These are phyloP conservation scores for Drosophila mojavensis DNA, from an alignment of 1,140 invertebrate genomes.

Conservation along the genomic window DNA sequence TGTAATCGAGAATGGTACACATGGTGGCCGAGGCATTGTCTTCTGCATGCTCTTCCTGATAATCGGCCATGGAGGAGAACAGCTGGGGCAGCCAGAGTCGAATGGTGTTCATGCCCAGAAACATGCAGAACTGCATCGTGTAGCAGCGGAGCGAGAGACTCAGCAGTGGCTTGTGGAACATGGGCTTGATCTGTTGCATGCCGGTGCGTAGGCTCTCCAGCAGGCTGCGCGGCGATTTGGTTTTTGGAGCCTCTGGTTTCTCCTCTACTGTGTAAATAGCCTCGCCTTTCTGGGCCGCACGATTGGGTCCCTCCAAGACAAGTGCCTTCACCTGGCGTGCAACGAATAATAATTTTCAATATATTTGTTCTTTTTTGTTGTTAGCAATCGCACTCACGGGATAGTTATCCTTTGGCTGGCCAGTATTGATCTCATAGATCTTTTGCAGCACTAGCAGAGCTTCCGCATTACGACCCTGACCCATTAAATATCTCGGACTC, in stretches of 20 bases:
- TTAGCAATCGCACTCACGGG: slow-evolving; percentile 85
- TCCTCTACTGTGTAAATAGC: slow-evolving; percentile 70
- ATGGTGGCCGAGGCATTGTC: slow-evolving; percentile 56
- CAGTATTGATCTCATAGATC: slow-evolving; percentile 85
- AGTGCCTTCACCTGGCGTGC: slow-evolving; percentile 60
- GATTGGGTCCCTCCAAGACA: slow-evolving; percentile 66
- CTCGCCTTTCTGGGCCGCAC: slow-evolving; percentile 52
- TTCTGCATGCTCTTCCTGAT: slow-evolving; percentile 36
- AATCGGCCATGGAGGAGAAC: slow-evolving; percentile 80
- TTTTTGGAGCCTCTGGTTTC: slow-evolving; percentile 36
- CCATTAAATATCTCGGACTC: slow-evolving; percentile 93
- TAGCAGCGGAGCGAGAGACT: slow-evolving; percentile 67
- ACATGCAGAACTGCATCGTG: slow-evolving; percentile 78
- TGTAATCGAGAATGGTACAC: slow-evolving; percentile 77
- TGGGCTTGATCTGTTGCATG: slow-evolving; percentile 70
- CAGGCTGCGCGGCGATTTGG: slow-evolving; percentile 44
- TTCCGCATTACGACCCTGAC: slow-evolving; percentile 88
- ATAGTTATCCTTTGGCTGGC: slow-evolving; percentile 86
- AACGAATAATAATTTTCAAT: no score
- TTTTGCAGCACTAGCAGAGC: slow-evolving; percentile 84
- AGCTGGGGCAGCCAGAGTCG: slow-evolving; percentile 80
- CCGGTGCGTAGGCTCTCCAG: slow-evolving; percentile 64
- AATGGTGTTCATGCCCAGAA: slow-evolving; percentile 80
- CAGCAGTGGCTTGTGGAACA: slow-evolving; percentile 75
- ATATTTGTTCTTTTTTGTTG: no score